A percentile compares a stretch with the other conserved stretches of the same genome.
These are phyloP conservation scores for Dendrocincla fuliginosa DNA, from an alignment of 2,797 vertebrate genomes.

Conservation along the genomic window DNA sequence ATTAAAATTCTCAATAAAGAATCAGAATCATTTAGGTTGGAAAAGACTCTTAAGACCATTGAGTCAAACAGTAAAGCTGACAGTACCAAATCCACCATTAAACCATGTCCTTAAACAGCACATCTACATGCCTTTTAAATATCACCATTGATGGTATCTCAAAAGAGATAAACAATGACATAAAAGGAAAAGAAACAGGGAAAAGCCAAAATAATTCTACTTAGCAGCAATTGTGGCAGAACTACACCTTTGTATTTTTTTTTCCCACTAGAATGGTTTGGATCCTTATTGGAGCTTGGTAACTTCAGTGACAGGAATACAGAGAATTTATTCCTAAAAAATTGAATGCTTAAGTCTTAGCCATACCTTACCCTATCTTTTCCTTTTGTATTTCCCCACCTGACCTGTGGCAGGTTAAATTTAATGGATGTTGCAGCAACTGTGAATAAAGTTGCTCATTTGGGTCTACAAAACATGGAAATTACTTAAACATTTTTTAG, in stretches of 20 bases:
- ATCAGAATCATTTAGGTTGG: background rate
- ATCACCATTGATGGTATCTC: background rate
- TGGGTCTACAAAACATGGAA: background rate
- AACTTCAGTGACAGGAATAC: background rate
- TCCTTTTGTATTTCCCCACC: background rate
- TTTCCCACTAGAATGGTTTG: background rate
- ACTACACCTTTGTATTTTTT: background rate
- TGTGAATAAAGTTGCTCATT: background rate
- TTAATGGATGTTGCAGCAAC: background rate
- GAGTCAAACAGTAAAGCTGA: background rate
- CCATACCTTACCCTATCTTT: background rate
- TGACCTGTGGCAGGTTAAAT: background rate
- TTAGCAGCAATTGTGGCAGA: background rate
- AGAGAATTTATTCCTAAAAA: background rate
- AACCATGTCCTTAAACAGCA: background rate
- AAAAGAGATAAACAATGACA: background rate
- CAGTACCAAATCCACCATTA: background rate
- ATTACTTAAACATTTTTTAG: background rate
- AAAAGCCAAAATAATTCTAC: background rate
- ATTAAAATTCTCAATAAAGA: background rate
- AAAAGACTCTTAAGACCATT: background rate
- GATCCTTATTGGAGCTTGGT: background rate
- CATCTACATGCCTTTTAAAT: fast-evolving
- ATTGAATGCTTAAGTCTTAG: background rate
- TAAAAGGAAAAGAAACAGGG: background rate